phyloP scores from a whole-genome alignment of 1,140 invertebrate genomes.

The Drosophila mojavensis region DNA sequence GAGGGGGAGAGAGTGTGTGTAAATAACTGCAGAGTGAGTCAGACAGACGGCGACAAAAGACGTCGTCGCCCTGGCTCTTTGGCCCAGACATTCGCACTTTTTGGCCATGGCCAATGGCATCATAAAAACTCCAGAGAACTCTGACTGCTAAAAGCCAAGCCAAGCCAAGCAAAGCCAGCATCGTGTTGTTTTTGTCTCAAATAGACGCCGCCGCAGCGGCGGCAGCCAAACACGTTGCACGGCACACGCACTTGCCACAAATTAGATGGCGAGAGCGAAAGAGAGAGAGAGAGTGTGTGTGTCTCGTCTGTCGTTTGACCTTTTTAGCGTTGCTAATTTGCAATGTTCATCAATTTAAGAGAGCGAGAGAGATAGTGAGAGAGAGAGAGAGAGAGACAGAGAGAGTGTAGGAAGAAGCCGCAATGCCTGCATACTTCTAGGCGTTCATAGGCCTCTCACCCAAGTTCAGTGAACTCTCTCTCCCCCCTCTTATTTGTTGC shows the following conservation, averaged over 20 bases:
- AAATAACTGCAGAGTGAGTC: conserved; percentile 38
- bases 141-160: conserved; percentile 38
- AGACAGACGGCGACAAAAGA: conserved; percentile 61
- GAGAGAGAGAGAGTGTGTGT: too few relatives aligned
- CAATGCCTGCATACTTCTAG: conserved; percentile 35
- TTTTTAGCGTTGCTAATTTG: conserved; percentile 68
- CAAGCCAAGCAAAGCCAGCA: conserved; percentile 37
- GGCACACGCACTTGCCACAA: conserved; percentile 41
- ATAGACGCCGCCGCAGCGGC: conserved; percentile 23
- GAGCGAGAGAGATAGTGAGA: neutral
- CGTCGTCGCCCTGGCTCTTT: conserved; percentile 42
- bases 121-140: conserved; percentile 60
- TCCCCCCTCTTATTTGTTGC: conserved; percentile 12
- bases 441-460: conserved; percentile 31
- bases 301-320: conserved; percentile 65
- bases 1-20: too few relatives aligned
- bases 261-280: neutral
- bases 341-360: conserved; percentile 45
- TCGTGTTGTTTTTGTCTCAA: neutral
- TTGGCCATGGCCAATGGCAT: conserved; percentile 72
- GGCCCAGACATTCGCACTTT: conserved; percentile 59
- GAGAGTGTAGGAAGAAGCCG: neutral
- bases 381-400: neutral
- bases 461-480: conserved; percentile 37
- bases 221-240: conserved; percentile 17